phyloP scores from a whole-genome alignment of 2,113 vertebrate species.

The Forbesichthys agassizii region DNA sequence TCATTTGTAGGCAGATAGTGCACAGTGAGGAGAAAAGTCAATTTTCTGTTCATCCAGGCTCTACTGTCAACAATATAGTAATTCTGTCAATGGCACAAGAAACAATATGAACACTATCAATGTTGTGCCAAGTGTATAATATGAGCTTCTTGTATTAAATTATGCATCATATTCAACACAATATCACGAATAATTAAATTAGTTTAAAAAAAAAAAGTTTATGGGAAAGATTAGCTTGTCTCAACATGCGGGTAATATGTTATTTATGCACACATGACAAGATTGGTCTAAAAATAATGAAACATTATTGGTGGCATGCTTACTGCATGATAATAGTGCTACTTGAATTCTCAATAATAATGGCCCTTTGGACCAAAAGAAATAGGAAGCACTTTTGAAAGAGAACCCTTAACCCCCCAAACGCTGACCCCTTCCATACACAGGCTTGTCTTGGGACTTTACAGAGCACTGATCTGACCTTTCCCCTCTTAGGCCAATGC shows the following conservation, averaged over 20 bases:
- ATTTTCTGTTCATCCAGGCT: conserved; percentile 38
- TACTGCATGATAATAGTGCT: conserved; percentile 56
- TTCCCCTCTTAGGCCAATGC: conserved; percentile 18
- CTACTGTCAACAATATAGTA: conserved; percentile 48
- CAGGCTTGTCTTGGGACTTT: conserved; percentile 41
- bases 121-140: conserved; percentile 54
- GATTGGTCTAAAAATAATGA: conserved; percentile 38
- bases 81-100: conserved; percentile 48
- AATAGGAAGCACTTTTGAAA: conserved; percentile 70
- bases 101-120: conserved; percentile 55
- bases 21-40: conserved; percentile 66
- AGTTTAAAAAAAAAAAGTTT: conserved; percentile 24
- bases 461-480: conserved; percentile 33
- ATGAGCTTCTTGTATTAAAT: conserved; percentile 15
- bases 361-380: conserved; percentile 48
- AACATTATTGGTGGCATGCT: conserved; percentile 32
- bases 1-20: conserved; percentile 63
- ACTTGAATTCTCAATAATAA: conserved; percentile 39
- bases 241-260: conserved; percentile 46
- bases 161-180: conserved; percentile 10
- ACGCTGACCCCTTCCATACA: neutral
- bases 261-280: conserved; percentile 49
- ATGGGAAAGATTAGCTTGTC: conserved; percentile 31
- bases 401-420: conserved; percentile 11
- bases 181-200: conserved; percentile 25